Conservation (phyloP, 2,113 vertebrate genomes). For the Potamarius usumacintae region DNA sequence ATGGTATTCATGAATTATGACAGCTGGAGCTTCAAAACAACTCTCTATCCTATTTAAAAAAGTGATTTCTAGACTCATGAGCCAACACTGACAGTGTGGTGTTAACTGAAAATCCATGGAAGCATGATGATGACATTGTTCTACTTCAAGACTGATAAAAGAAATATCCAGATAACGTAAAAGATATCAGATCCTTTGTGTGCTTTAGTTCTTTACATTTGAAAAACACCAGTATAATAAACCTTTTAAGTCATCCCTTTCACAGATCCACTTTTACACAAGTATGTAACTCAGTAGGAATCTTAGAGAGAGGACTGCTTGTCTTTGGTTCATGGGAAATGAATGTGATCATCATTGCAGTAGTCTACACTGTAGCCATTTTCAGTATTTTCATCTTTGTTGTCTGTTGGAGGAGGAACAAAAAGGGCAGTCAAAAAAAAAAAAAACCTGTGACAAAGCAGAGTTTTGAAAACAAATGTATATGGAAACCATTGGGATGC, state of each 20-base stretch:
- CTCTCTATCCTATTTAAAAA: conserved; percentile 76
- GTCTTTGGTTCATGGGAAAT: neutral
- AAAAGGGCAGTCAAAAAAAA: conserved; percentile 57
- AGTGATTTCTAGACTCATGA: conserved; percentile 75
- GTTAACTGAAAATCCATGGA: conserved; percentile 88
- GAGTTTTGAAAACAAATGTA: neutral
- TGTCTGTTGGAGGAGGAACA: conserved; percentile 66
- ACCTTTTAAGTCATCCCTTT: conserved; percentile 52
- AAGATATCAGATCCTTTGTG: conserved; percentile 68
- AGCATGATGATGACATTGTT: conserved; percentile 80
- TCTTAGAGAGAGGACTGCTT: neutral
- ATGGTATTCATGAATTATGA: conserved; percentile 65
- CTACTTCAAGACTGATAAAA: conserved; percentile 81
- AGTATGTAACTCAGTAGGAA: neutral
- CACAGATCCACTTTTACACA: conserved; percentile 30
- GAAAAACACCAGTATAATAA: conserved; percentile 62
- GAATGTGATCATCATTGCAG: conserved; percentile 58
- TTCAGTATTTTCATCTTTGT: conserved; percentile 60
- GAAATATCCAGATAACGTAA: conserved; percentile 69
- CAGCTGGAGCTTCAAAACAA: conserved; percentile 85
- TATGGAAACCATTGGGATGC: neutral
- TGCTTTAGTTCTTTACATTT: conserved; percentile 73
- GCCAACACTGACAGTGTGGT: conserved; percentile 69
- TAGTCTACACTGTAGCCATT: conserved; percentile 64
- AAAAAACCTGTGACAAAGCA: neutral